Evolutionary conservation across 2,113 vertebrate species (phyloP).

Genomic region (Gavialis gangeticus): DNA sequence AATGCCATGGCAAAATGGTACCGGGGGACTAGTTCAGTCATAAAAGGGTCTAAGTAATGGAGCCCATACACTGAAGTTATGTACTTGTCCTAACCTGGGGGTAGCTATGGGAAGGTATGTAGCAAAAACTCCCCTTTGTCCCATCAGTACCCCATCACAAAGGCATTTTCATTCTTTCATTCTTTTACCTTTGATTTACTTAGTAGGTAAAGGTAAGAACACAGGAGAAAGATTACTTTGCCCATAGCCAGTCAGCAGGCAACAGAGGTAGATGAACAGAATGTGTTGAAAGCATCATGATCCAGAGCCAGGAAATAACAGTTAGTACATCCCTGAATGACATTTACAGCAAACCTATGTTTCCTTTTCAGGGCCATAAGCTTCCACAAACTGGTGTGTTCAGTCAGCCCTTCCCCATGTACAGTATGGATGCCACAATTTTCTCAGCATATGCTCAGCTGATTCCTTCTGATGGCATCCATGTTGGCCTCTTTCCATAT

Average conservation of each 20-base stretch:
- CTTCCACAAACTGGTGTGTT: slow-evolving; percentile 68
- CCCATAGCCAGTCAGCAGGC: slow-evolving; percentile 68
- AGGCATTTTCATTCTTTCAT: background rate
- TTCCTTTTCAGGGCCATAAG: slow-evolving; percentile 75
- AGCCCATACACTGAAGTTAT: background rate
- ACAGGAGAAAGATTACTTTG: slow-evolving; percentile 57
- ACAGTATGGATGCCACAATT: slow-evolving; percentile 76
- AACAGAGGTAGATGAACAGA: slow-evolving; percentile 69
- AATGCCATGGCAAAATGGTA: background rate
- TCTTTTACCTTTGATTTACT: slow-evolving; percentile 51
- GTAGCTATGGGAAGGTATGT: accelerated
- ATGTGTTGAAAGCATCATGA: slow-evolving; percentile 67
- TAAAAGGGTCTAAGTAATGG: background rate
- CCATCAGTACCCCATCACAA: background rate
- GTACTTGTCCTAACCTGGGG: background rate
- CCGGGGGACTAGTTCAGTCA: background rate
- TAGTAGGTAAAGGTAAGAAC: slow-evolving; percentile 54
- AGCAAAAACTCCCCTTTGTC: accelerated
- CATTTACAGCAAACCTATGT: slow-evolving; percentile 72
- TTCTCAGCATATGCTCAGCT: slow-evolving; percentile 78
- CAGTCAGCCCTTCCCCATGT: slow-evolving; percentile 61
- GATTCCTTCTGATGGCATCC: slow-evolving; percentile 76
- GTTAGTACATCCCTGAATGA: slow-evolving; percentile 71
- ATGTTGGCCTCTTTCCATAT: slow-evolving; percentile 75
- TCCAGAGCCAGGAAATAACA: slow-evolving; percentile 74